These are phyloP conservation scores for Drosophila pegasa DNA, from an alignment of 2,888 invertebrate genomes.

Conservation along the genomic window DNA sequence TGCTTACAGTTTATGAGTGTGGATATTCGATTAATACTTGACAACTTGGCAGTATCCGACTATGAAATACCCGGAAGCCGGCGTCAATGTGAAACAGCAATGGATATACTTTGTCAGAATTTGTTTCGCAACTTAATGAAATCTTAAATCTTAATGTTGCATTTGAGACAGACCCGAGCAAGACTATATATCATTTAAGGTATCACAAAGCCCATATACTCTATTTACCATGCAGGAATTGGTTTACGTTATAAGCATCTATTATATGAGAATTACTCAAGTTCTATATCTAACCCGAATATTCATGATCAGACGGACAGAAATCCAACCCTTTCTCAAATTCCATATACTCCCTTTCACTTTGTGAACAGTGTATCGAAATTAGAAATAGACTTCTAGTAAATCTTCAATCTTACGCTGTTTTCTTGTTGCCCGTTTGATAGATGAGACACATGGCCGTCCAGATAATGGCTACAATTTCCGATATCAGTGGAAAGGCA, in stretches of 20 bases:
- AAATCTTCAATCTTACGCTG: conserved; percentile 62
- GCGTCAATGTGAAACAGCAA: too few relatives aligned
- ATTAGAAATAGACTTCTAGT: not conserved
- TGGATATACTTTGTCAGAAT: too few relatives aligned
- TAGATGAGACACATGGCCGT: conserved; percentile 82
- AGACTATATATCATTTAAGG: not conserved
- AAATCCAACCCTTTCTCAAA: not conserved
- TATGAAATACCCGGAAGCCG: not conserved
- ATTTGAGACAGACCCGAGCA: too few relatives aligned
- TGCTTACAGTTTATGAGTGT: not conserved
- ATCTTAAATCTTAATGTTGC: too few relatives aligned
- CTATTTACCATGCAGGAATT: too few relatives aligned
- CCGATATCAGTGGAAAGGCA: conserved; percentile 80
- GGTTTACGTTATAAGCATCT: not conserved
- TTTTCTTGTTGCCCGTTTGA: conserved; percentile 81
- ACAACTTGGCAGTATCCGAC: not conserved
- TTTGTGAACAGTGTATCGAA: not conserved
- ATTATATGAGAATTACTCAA: too few relatives aligned
- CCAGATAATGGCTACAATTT: conserved; percentile 82
- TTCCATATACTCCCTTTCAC: not conserved
- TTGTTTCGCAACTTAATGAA: too few relatives aligned
- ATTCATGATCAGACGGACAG: not conserved
- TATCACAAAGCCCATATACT: not conserved
- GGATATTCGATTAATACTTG: not conserved
- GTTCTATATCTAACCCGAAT: too few relatives aligned